A percentile compares a stretch with the other conserved stretches of the same genome.
Conservation (phyloP, 2,113 vertebrate species). For the Pseudopodoces humilis region DNA sequence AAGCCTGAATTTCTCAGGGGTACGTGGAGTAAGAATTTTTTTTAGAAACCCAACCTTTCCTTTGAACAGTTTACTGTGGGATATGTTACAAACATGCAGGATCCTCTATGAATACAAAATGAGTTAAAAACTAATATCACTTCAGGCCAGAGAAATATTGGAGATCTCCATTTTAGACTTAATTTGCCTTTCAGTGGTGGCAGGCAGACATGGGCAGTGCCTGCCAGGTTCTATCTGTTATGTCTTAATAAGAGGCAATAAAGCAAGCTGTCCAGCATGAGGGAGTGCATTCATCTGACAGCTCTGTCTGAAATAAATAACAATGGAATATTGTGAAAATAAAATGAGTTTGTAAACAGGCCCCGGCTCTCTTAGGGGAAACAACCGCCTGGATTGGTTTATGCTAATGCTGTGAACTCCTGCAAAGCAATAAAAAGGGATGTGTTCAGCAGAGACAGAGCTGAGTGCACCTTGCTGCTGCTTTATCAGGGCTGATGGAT, state of each 20-base stretch:
- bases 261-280: conserved; percentile 41
- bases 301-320: conserved; percentile 46
- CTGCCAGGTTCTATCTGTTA: conserved; percentile 50
- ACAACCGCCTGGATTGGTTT: conserved; percentile 1
- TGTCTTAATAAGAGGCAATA: conserved; percentile 60
- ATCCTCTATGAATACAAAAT: conserved; percentile 31
- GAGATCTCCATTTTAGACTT: conserved; percentile 54
- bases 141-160: conserved; percentile 43
- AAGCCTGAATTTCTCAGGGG: background rate
- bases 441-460: background rate
- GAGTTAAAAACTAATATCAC: background rate
- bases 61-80: background rate
- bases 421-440: conserved; percentile 14
- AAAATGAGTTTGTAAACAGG: conserved; percentile 41
- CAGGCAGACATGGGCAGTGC: conserved; percentile 51
- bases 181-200: conserved; percentile 40
- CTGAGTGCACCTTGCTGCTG: background rate
- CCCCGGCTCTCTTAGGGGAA: conserved; percentile 17
- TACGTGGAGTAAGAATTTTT: background rate
- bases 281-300: conserved; percentile 31
- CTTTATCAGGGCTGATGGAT: background rate
- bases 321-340: conserved; percentile 1
- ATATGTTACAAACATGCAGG: background rate
- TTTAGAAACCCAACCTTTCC: background rate
- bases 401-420: background rate